A percentile compares a stretch with the other conserved stretches of the same genome.
Conservation (phyloP, 2,797 vertebrate species). For the Helarctos malayanus region DNA sequence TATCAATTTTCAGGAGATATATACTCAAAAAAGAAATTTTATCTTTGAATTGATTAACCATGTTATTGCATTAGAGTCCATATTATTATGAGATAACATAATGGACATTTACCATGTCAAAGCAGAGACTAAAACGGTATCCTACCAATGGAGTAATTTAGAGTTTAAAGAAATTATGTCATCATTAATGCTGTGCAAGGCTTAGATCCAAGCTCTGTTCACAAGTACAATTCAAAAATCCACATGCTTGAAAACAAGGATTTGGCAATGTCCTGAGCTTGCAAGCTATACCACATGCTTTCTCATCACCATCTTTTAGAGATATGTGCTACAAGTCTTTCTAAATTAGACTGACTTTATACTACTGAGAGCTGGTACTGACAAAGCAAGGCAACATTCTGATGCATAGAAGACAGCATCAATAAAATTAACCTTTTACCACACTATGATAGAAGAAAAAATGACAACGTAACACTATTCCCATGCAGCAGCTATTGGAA, state of each 20-base stretch:
- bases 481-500: slow-evolving; percentile 68
- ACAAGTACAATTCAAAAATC: slow-evolving; percentile 72
- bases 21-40: slow-evolving; percentile 85
- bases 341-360: slow-evolving; percentile 69
- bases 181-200: slow-evolving; percentile 62
- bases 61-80: slow-evolving; percentile 82
- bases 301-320: slow-evolving; percentile 77
- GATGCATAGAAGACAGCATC: slow-evolving; percentile 57
- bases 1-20: slow-evolving; percentile 84
- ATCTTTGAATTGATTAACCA: slow-evolving; percentile 85
- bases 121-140: slow-evolving; percentile 73
- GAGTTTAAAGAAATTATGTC: slow-evolving; percentile 71
- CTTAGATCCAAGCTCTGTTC: slow-evolving; percentile 65
- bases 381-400: slow-evolving; percentile 66
- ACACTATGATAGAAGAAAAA: slow-evolving; percentile 75
- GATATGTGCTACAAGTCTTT: slow-evolving; percentile 67
- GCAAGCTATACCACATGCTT: slow-evolving; percentile 72
- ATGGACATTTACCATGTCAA: slow-evolving; percentile 84
- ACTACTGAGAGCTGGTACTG: slow-evolving; percentile 59
- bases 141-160: slow-evolving; percentile 70
- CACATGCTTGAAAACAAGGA: slow-evolving; percentile 69
- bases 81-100: slow-evolving; percentile 82
- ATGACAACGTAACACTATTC: slow-evolving; percentile 66
- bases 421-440: slow-evolving; percentile 72
- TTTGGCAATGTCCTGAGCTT: slow-evolving; percentile 68